Evolutionary conservation across 2,888 invertebrate genomes (phyloP).

Genomic region (Stenchaetothrips biformis): DNA sequence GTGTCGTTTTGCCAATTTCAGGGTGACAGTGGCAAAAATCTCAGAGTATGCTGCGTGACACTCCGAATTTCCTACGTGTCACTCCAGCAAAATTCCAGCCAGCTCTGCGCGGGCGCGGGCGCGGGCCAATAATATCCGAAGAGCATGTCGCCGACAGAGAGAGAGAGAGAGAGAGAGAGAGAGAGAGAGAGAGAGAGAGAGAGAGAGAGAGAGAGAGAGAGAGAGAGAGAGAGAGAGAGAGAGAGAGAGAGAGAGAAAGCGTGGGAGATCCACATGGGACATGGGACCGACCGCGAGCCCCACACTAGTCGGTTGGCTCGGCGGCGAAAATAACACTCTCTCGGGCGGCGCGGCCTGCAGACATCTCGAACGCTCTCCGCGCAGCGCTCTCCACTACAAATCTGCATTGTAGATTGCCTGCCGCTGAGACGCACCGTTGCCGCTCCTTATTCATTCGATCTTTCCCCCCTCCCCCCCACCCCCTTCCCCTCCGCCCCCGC

Average conservation of each 20-base stretch:
- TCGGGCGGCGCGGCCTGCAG: background rate
- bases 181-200: background rate
- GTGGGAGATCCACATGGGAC: too few species aligned
- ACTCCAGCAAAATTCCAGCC: background rate
- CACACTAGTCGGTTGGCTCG: too few species aligned
- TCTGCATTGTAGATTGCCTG: constrained; percentile 9
- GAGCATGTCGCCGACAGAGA: background rate
- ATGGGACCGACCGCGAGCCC: too few species aligned
- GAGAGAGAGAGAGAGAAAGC: too few species aligned
- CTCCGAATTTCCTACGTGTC: too few species aligned
- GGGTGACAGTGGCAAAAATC: too few species aligned
- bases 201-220: background rate
- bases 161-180: background rate
- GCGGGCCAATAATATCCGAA: background rate
- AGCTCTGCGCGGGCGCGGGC: background rate
- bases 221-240: too few species aligned
- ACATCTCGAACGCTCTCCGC: background rate
- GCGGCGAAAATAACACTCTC: background rate
- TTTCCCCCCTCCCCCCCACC: too few species aligned
- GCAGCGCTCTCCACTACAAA: background rate
- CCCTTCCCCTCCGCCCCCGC: too few species aligned
- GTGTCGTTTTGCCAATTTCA: too few species aligned
- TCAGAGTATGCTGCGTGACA: too few species aligned
- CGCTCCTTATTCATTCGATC: too few species aligned
- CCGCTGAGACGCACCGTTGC: background rate